A percentile compares a stretch with the other conserved stretches of the same genome.
Conservation (phyloP, 2,113 vertebrate species). For the Caloenas nicobarica region DNA sequence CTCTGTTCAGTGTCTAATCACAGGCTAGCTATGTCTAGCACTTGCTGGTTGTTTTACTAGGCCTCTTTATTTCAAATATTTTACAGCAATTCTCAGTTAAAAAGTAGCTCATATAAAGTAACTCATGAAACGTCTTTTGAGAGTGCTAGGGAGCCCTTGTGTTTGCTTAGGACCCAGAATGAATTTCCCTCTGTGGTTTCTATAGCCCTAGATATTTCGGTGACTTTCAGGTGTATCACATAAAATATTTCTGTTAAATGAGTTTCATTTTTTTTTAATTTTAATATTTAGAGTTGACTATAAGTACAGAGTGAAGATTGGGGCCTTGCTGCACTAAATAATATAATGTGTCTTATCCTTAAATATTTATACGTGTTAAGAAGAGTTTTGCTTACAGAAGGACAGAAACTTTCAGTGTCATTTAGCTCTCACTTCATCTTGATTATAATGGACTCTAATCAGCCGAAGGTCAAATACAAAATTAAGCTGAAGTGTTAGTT, state of each 20-base stretch:
- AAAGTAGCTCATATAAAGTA: no score
- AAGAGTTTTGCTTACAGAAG: not conserved
- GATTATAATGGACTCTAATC: conserved; percentile 1
- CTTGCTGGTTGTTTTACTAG: not conserved
- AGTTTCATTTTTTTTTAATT: not conserved
- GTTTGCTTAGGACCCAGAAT: not conserved
- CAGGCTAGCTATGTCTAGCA: not conserved
- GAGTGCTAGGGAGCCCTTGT: accelerated
- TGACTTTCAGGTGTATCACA: not conserved
- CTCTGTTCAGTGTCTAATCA: not conserved
- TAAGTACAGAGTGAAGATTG: not conserved
- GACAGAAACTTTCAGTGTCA: not conserved
- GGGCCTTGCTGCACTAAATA: not conserved
- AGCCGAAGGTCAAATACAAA: not conserved
- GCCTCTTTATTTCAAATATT: not conserved
- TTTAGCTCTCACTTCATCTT: not conserved
- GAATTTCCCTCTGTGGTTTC: not conserved
- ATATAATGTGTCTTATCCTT: not conserved
- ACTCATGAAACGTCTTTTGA: not conserved
- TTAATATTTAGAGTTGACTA: not conserved
- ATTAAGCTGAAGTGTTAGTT: not conserved
- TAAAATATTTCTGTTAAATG: not conserved
- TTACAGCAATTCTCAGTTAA: not conserved
- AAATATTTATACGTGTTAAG: not conserved
- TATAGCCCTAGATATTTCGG: not conserved